Evolutionary conservation across 2,797 vertebrate genomes (phyloP).

Genomic region (Dermochelys coriacea): DNA sequence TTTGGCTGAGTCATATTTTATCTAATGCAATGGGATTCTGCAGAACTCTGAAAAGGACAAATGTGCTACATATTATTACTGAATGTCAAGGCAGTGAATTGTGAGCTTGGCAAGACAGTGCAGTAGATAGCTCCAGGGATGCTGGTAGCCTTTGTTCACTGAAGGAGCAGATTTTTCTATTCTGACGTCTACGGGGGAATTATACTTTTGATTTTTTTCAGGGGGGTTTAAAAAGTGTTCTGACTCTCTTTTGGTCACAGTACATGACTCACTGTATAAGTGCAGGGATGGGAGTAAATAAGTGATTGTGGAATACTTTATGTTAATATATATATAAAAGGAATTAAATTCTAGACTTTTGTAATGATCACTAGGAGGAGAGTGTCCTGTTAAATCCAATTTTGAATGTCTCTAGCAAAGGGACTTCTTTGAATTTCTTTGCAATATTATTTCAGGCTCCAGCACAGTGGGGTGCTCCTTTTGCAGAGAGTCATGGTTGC

Average conservation of each 20-base stretch:
- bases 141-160: conserved; percentile 38
- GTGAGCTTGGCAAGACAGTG: conserved; percentile 49
- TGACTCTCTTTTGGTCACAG: conserved; percentile 56
- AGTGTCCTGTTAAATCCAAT: background rate
- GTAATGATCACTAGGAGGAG: background rate
- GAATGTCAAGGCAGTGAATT: conserved; percentile 67
- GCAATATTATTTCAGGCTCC: background rate
- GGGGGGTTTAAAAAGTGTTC: conserved; percentile 60
- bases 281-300: conserved; percentile 19
- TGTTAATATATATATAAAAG: background rate
- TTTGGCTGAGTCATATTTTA: conserved; percentile 50
- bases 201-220: conserved; percentile 60
- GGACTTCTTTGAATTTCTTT: background rate
- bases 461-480: fast-evolving
- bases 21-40: conserved; percentile 45
- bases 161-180: conserved; percentile 54
- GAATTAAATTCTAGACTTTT: conserved; percentile 2
- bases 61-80: conserved; percentile 64
- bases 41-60: conserved; percentile 65
- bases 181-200: conserved; percentile 51
- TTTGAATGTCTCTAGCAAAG: background rate
- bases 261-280: conserved; percentile 33
- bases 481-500: background rate
- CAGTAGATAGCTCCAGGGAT: conserved; percentile 54
- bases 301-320: background rate